Base-by-base conservation (phyloP, 30 jellyfish, hydroid and myxozoan genomes). In the Chrysaora quinquecirrha region DNA sequence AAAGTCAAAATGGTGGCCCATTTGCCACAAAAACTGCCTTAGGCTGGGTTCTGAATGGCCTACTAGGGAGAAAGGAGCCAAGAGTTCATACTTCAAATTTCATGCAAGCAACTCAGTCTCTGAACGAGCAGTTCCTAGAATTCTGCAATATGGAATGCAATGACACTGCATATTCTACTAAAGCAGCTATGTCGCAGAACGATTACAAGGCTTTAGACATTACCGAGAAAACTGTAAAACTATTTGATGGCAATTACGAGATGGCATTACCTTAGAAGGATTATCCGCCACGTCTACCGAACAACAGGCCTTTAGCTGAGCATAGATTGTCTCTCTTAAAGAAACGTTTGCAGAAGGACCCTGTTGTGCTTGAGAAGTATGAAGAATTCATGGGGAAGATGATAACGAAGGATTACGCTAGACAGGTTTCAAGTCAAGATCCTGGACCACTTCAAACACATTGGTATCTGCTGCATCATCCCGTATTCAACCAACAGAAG, bases 381-480 rank as follows among this genome's bases (percentile, higher is more conserved):
- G 34, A 22, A 19, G 77, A 48, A 14, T 73, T 73, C 49, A 27
- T 38, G 82, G 52, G 34, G 3, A 48, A 73, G 14, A 6, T 73
- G 22, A 1, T 73, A 21, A 18, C 22, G 16, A 73, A 38, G 48
- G 49, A 50, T 27, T 80, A 65, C 3, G 91, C 91, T n/a, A 10
- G 78, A 32, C 67, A 35, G 64, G 78, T 33, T 7, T 20, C 78
- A 2, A 0, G 23, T 0, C 0, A 30, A 1, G 35, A 6, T 3
- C 25, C 25, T 0, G 78, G 78, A 65, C 7, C 68, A 52, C 68
- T 19, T 20, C 29, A 20, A 7, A 48, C 2, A 24, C 54, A 87
- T 11, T 84, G 97, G 97, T 88, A 80, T 73, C 48, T 88, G 31
- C 97, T 95, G 0, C 97, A 88, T 43, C 97, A 85, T 58, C 71